Evolutionary conservation across 2,888 invertebrate species (phyloP), one percentile per base, ranked within the genome.

Genomic region (Drosophila limbata): DNA sequence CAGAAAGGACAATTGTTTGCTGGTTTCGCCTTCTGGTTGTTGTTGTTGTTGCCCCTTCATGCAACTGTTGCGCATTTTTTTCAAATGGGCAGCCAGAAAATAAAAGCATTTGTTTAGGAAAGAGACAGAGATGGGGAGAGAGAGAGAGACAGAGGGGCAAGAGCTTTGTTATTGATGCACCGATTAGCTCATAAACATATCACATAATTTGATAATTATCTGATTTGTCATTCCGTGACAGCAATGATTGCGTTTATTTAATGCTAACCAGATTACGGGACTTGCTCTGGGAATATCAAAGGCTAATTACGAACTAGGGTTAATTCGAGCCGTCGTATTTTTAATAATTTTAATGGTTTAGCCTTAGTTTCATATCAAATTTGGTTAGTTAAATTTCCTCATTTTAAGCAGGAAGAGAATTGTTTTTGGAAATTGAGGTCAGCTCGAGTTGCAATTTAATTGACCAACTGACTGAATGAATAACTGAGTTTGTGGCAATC

Each of bases 41-140:
- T 40, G 42, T 55, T 60, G 47, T 69, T 76, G 75, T 75, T 79
- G 76, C 56, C 70, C 74, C 40, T 52, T 69, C 76, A 76, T 81
- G 85, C 83, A 83, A 83, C 83, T 83, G 83, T 83, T 83, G 83
- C 83, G 83, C 83, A 85, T 83, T 83, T 83, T 83, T 83, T 83
- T 68, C 71, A 77, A 82, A 73, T 77, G 82, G 65, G 69, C 55
- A 59, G 63, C 62, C 59, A 40, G 37, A 69, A 50, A 56, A 48
- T 48, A 21, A 33, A 13, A 35, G 17, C 52, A 42, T 37, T 6
- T 17, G 35, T 42, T 35, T 25, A 10, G 44, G 5, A 3, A 31
- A 21, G 53, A 5, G 11, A 28, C 28, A 19, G 33, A 25, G 28
- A 13, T 37, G 15, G 40, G 17, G 28, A 10, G 15, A 5, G n/a